These are phyloP conservation scores for Oncorhynchus tshawytscha DNA, from an alignment of 2,113 vertebrate genomes.

Conservation along the genomic window DNA sequence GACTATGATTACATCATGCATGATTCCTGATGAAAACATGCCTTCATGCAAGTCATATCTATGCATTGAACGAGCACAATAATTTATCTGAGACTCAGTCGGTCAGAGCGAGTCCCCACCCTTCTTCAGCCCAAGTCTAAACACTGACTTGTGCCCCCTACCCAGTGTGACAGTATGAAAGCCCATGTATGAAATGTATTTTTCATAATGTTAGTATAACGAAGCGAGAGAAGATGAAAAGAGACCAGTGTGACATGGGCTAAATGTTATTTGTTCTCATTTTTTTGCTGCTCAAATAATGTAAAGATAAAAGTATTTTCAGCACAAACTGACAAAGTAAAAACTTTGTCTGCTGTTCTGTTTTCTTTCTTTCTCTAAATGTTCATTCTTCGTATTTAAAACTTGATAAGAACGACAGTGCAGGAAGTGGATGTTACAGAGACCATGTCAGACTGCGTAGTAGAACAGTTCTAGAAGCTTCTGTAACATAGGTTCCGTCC, in stretches of 20 bases:
- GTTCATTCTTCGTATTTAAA: slow-evolving; percentile 56
- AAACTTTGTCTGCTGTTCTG: no score
- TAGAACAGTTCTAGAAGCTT: slow-evolving; percentile 58
- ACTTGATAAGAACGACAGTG: slow-evolving; percentile 52
- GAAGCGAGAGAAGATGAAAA: slow-evolving; percentile 80
- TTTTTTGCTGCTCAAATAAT: slow-evolving; percentile 85
- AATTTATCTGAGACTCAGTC: slow-evolving; percentile 77
- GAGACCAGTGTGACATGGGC: slow-evolving; percentile 81
- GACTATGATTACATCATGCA: slow-evolving; percentile 93
- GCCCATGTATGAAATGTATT: slow-evolving; percentile 84
- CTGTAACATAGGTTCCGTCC: slow-evolving; percentile 32
- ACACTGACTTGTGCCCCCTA: slow-evolving; percentile 76
- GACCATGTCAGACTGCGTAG: slow-evolving; percentile 76
- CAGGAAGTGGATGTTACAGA: slow-evolving; percentile 76
- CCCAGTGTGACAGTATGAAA: slow-evolving; percentile 80
- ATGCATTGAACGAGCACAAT: slow-evolving; percentile 90
- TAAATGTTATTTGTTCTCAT: slow-evolving; percentile 58
- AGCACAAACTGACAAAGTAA: no score
- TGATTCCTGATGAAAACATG: slow-evolving; percentile 95
- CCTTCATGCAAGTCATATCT: slow-evolving; percentile 96
- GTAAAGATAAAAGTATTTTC: slow-evolving; percentile 83
- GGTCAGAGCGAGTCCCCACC: slow-evolving; percentile 47
- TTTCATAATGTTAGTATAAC: slow-evolving; percentile 75
- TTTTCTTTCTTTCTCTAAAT: slow-evolving; percentile 47
- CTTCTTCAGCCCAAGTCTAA: slow-evolving; percentile 74